Percentiles rank a stretch among this genome's conserved stretches.
Conservation (phyloP, 2,797 vertebrate species). For the Cephalopachus bancanus region DNA sequence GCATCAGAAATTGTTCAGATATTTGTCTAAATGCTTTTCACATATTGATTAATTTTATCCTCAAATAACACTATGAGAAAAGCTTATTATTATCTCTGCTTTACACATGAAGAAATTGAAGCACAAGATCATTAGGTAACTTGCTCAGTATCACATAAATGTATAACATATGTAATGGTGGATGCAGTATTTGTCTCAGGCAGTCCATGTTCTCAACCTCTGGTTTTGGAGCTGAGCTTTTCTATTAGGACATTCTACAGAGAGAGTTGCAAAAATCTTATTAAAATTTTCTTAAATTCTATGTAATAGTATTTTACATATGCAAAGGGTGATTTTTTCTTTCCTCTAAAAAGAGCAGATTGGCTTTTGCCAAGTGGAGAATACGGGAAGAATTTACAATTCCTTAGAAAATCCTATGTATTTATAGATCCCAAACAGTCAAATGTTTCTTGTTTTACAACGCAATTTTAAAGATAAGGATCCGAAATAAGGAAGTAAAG, state of each 20-base stretch:
- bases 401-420: not conserved
- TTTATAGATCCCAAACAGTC: slow-evolving; percentile 24
- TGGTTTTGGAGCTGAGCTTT: not conserved
- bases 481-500: not conserved
- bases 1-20: not conserved
- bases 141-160: not conserved
- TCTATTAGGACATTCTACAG: not conserved
- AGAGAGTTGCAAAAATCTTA: not conserved
- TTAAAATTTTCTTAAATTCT: not conserved
- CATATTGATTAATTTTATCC: slow-evolving; percentile 39
- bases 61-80: not conserved
- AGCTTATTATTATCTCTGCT: not conserved
- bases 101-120: not conserved
- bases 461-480: slow-evolving; percentile 1
- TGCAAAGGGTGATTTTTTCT: not conserved
- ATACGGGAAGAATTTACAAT: not conserved
- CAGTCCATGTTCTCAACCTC: not conserved
- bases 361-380: not conserved
- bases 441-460: slow-evolving; percentile 6
- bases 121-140: not conserved
- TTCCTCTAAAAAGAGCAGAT: not conserved
- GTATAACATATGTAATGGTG: too few relatives aligned
- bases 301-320: not conserved
- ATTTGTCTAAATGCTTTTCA: not conserved
- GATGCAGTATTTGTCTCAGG: not conserved